Evolutionary conservation across 2,797 vertebrate genomes (phyloP).

Genomic region (Molossus molossus): DNA sequence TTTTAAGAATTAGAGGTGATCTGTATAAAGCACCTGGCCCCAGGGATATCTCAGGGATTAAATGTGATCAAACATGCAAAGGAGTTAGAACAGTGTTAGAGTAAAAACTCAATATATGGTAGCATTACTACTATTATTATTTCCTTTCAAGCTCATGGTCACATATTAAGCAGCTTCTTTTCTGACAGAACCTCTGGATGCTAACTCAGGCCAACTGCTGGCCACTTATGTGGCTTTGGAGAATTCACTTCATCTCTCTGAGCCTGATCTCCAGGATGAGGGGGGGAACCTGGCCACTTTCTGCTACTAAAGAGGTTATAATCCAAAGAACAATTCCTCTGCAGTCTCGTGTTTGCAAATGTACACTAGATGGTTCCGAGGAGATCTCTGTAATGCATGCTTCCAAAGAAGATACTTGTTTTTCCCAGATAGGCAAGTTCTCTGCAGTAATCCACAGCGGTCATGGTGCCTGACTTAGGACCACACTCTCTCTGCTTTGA

Average conservation of each 20-base stretch:
- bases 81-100: neutral
- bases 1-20: slow-evolving; percentile 64
- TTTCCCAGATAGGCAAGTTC: slow-evolving; percentile 54
- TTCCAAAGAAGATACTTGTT: slow-evolving; percentile 24
- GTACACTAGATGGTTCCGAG: slow-evolving; percentile 16
- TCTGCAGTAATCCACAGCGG: neutral
- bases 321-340: slow-evolving; percentile 20
- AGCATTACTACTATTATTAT: neutral
- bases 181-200: neutral
- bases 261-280: slow-evolving; percentile 13
- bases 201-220: neutral
- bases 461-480: neutral
- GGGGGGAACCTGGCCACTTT: neutral
- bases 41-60: slow-evolving; percentile 56
- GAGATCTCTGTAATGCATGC: slow-evolving; percentile 24
- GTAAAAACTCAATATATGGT: neutral
- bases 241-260: slow-evolving; percentile 25
- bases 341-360: slow-evolving; percentile 36
- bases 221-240: neutral
- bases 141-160: slow-evolving; percentile 1
- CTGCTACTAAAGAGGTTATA: slow-evolving; percentile 14
- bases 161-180: slow-evolving; percentile 19
- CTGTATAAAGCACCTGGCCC: neutral
- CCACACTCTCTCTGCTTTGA: slow-evolving; percentile 1
- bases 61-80: slow-evolving; percentile 5